Base-by-base conservation (phyloP, 2,797 vertebrate species). In the Typhlichthys subterraneus region DNA sequence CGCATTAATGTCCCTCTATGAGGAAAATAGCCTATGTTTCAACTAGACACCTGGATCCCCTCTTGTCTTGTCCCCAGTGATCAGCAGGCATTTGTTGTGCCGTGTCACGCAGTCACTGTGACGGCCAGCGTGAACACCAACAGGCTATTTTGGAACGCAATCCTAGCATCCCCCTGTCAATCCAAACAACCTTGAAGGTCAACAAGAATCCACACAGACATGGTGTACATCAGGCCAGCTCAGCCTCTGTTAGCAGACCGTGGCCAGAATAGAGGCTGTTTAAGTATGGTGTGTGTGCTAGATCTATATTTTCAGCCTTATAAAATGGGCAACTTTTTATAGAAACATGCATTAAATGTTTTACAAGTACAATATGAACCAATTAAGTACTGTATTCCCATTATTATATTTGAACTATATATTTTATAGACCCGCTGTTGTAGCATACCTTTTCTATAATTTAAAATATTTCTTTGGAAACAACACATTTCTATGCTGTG, bases 121-220 rank as follows among this genome's bases (percentile, higher is more conserved):
- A 72, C 76, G 72, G 82, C 72, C 67, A 68, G 49, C 66, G 68
- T 77, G 75, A 74, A 86, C 84, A 74, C 68, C 70, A 75, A 80
- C 81, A 47, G 70, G 77, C 81, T 89, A 88, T 90, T 91, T 86
- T 82, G 67, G 77, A 85, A 73, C 51, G 63, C 82, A 72, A 83
- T 89, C 86, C 69, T 61, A 74, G 69, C 80, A 84, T 79, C 80
- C 76, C 68, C 63, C 66, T 75, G 80, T 85, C 77, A 78, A 68
- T 73, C 61, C 75, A 87, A 85, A 80, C 83, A 83, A 69, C 81
- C 80, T 78, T 75, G 74, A 83, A 85, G 75, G 77, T 84, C 80
- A 83, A 73, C 82, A 79, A 67, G 64, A 73, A 68, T 31, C 45
- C 69, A 14, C 11, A 57, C 69, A 74, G 63, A 48, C 52, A 49